Evolutionary conservation across 2,797 vertebrate genomes (phyloP).

Genomic region (Gallirallus australis): DNA sequence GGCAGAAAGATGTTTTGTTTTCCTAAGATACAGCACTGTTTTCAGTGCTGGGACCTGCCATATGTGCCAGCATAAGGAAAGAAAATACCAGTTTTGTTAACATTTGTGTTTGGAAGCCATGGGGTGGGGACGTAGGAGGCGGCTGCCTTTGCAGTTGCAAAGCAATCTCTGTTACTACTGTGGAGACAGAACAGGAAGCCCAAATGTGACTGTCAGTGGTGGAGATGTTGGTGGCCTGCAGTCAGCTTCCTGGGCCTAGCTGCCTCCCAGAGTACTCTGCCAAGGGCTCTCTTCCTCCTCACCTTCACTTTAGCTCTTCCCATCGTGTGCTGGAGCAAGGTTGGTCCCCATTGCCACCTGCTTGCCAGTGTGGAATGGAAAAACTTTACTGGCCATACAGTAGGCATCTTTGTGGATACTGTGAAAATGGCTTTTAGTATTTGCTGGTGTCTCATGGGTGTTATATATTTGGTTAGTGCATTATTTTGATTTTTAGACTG

Average conservation of each 20-base stretch:
- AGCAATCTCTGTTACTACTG: not conserved
- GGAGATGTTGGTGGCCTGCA: not conserved
- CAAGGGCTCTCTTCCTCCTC: not conserved
- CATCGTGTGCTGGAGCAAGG: not conserved
- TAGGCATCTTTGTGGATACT: constrained; percentile 13
- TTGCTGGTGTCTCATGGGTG: constrained; percentile 10
- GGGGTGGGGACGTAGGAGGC: not conserved
- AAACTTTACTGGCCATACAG: not conserved
- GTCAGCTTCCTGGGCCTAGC: not conserved
- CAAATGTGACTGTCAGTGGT: not conserved
- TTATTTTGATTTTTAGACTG: constrained; percentile 54
- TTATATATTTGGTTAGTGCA: constrained; percentile 22
- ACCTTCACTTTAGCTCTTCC: not conserved
- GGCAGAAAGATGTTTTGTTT: constrained; percentile 58
- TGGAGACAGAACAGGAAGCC: not conserved
- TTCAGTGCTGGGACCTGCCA: not conserved
- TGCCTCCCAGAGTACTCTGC: accelerated
- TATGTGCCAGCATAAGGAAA: constrained; percentile 24
- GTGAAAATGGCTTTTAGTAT: constrained; percentile 26
- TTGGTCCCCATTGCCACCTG: not conserved
- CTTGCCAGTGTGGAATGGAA: not conserved
- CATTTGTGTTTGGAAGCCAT: not conserved
- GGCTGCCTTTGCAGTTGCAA: not conserved
- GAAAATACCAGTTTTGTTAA: constrained; percentile 1
- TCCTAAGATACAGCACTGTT: not conserved